Conservation (phyloP, 2,888 invertebrate genomes). For the Microctonus brassicae region DNA sequence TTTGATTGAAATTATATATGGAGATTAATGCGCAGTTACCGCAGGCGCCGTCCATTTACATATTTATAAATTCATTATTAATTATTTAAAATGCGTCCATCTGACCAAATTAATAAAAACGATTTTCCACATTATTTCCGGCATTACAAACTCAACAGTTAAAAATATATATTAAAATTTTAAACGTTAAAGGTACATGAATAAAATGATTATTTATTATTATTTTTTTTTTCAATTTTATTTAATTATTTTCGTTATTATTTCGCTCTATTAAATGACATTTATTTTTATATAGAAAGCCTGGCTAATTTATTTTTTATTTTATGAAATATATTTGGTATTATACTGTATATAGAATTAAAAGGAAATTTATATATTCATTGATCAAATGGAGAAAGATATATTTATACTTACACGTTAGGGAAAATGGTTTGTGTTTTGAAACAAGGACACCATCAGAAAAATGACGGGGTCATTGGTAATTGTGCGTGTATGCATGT, state of each 20-base stretch:
- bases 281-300: too few species aligned
- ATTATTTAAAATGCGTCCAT: constrained; percentile 55
- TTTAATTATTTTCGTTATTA: too few species aligned
- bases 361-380: background rate
- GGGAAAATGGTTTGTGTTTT: constrained; percentile 30
- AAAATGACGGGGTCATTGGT: constrained; percentile 15
- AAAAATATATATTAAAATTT: background rate
- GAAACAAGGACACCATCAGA: constrained; percentile 34
- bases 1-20: constrained; percentile 51
- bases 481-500: background rate
- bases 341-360: too few species aligned
- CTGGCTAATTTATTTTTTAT: too few species aligned
- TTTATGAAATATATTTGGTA: too few species aligned
- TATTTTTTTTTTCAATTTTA: background rate
- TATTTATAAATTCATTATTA: constrained; percentile 55
- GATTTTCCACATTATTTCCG: constrained; percentile 50
- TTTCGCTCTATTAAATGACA: too few species aligned
- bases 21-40: constrained; percentile 57
- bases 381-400: background rate
- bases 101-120: constrained; percentile 51
- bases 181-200: background rate
- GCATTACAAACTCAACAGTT: constrained; percentile 3
- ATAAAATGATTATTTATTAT: background rate
- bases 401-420: constrained; percentile 22
- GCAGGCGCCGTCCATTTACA: constrained; percentile 41